phyloP scores from a whole-genome alignment of 2,113 vertebrate species.

The Nothocercus julius region DNA sequence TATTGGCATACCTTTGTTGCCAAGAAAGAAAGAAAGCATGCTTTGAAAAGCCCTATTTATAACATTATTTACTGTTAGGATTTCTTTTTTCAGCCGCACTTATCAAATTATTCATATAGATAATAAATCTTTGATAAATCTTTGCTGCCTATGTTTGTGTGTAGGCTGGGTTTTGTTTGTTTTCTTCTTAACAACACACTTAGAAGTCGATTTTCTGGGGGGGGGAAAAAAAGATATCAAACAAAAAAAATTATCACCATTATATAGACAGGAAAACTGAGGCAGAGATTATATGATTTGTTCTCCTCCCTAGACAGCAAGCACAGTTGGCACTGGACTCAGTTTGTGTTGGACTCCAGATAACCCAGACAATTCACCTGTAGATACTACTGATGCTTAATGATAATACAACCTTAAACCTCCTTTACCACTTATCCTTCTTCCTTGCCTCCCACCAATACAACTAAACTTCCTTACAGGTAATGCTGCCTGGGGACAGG shows the following conservation, averaged over 20 bases:
- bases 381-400: not conserved
- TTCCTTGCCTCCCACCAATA: not conserved
- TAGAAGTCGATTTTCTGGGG: not conserved
- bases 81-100: not conserved
- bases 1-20: slow-evolving; percentile 41
- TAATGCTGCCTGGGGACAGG: not conserved
- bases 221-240: not conserved
- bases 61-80: not conserved
- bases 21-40: slow-evolving; percentile 30
- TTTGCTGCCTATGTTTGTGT: not conserved
- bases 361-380: not conserved
- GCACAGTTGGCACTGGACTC: not conserved
- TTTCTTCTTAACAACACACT: not conserved
- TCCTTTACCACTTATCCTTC: not conserved
- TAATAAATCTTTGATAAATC: not conserved
- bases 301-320: rapidly evolving
- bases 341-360: not conserved
- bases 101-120: slow-evolving; percentile 9
- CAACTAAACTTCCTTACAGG: not conserved
- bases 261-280: not conserved
- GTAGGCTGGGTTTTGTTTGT: not conserved
- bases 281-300: not conserved
- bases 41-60: slow-evolving; percentile 33
- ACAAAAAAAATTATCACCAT: not conserved
- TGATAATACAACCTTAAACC: not conserved